Evolutionary conservation across 2,888 invertebrate genomes (phyloP), one percentile per base, ranked within the genome.

Genomic region (Tanytarsus gracilentus): DNA sequence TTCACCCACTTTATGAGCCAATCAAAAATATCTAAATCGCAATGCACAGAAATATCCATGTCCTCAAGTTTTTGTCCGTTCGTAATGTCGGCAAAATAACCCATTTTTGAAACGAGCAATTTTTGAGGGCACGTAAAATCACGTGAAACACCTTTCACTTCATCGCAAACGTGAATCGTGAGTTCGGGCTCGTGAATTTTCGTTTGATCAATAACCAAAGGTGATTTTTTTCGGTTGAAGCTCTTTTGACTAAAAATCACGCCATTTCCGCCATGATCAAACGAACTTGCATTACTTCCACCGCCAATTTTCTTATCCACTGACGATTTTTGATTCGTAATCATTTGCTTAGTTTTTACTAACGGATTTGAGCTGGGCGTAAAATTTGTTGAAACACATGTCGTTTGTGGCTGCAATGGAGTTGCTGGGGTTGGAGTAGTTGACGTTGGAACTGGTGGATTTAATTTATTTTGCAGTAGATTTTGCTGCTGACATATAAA

Each of bases 1-100:
- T 93, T 92, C n/a, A 95, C 89, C 91, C 95, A 96, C 64, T 85
- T 83, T 88, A 96, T 93, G 58, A 97, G 76, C 94, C 95, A 96
- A 67, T 95, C 95, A 72, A 97, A 97, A 63, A 96, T 93, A 70
- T 88, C 81, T 61, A 97, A 87, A 74, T 97, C 96, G 70, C 96
- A 97, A 70, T 96, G 96, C 0, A 97, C 96, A 0, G 94, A 94
- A 65, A 97, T 96, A 68, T 96, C 95, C 83, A 95, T 92, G 68
- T 95, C 94, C 68, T 88, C 87, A 6, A 91, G 72, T 61, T 83
- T 79, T 69, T 90, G 89, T 67, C 82, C 89, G 14, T 85, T 83
- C 0, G 89, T 89, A 3, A 92, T 88, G 68, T 90, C 88, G 8
- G 90, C 90, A 73, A 96, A 97, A 70, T 96, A 97, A 9, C 91